phyloP scores from a whole-genome alignment of 2,888 invertebrate genomes.

The Philaethria dido region DNA sequence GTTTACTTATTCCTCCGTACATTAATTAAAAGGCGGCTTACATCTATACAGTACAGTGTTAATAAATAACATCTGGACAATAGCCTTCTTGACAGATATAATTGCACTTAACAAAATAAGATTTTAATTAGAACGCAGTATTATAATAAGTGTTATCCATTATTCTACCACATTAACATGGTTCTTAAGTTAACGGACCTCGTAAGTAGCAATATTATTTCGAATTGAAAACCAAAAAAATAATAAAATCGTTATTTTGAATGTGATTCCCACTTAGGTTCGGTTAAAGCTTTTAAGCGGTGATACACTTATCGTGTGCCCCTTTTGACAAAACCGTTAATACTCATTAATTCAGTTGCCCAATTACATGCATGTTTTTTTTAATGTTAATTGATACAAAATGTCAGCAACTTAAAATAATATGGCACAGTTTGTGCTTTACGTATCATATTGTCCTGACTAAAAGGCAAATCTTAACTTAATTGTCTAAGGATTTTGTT shows the following conservation, averaged over 20 bases:
- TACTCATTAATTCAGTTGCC: constrained; percentile 30
- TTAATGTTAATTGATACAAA: constrained; percentile 24
- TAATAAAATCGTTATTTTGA: not conserved
- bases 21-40: constrained; percentile 51
- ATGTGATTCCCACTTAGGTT: constrained; percentile 9
- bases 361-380: constrained; percentile 24
- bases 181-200: constrained; percentile 12
- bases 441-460: not conserved
- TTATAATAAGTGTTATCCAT: not conserved
- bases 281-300: constrained; percentile 12
- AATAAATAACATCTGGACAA: constrained; percentile 31
- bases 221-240: not conserved
- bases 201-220: constrained; percentile 12
- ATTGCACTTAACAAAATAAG: constrained; percentile 14
- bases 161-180: not conserved
- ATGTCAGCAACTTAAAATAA: constrained; percentile 5
- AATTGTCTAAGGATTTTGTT: too few relatives aligned
- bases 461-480: not conserved
- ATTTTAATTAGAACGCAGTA: constrained; percentile 13
- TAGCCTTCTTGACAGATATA: constrained; percentile 16
- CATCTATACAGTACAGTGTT: constrained; percentile 39
- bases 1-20: constrained; percentile 46
- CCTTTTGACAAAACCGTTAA: constrained; percentile 32
- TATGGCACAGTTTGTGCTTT: not conserved
- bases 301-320: constrained; percentile 24